phyloP scores from a whole-genome alignment of 1,140 invertebrate species.

The Brachionus sp. region DNA sequence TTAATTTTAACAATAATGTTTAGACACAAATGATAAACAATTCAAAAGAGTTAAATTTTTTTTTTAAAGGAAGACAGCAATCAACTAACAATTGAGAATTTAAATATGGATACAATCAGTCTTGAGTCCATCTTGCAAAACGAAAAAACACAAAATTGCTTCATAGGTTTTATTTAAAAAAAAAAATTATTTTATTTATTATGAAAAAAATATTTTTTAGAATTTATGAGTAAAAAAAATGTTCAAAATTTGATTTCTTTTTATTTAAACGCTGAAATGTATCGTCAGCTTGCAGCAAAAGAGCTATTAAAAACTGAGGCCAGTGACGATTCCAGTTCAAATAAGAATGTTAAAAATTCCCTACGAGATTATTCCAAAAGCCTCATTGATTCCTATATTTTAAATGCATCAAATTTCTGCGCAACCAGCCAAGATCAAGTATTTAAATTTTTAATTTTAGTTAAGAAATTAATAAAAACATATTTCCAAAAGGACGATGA shows the following conservation, averaged over 20 bases:
- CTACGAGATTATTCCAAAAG: background rate
- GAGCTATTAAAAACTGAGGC: background rate
- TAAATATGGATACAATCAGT: slow-evolving; percentile 68
- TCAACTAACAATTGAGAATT: slow-evolving; percentile 59
- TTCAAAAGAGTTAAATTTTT: too few relatives aligned
- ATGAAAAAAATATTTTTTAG: slow-evolving; percentile 51
- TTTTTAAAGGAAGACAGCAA: background rate
- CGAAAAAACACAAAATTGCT: slow-evolving; percentile 73
- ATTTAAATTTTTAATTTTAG: slow-evolving; percentile 51
- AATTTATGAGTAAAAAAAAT: slow-evolving; percentile 71
- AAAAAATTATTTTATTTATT: background rate
- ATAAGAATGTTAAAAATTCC: background rate
- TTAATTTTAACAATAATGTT: too few relatives aligned
- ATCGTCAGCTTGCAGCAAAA: slow-evolving; percentile 27
- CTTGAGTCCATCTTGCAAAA: slow-evolving; percentile 76
- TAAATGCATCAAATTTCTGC: background rate
- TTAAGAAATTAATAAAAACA: slow-evolving; percentile 48
- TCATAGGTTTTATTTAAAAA: slow-evolving; percentile 62
- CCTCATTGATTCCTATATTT: slow-evolving; percentile 31
- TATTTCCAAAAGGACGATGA: slow-evolving; percentile 49
- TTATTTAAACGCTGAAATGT: slow-evolving; percentile 72
- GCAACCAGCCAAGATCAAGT: background rate
- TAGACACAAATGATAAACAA: too few relatives aligned
- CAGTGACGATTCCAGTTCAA: background rate
- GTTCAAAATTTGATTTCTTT: slow-evolving; percentile 75